Conservation (phyloP, 2,113 vertebrate genomes). For the Toxostoma redivivum region DNA sequence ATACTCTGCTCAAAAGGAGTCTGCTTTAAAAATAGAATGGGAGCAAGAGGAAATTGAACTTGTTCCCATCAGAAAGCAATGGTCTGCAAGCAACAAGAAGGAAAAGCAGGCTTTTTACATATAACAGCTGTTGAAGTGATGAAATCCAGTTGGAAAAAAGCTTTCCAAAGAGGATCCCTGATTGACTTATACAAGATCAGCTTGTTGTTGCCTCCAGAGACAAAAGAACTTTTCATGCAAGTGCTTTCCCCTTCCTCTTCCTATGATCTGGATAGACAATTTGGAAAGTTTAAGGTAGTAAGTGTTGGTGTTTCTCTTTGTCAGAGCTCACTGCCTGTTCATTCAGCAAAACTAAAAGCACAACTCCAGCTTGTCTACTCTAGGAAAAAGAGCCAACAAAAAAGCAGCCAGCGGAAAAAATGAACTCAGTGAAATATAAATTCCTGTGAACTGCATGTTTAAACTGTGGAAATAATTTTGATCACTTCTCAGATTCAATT, state of each 20-base stretch:
- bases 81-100: constrained; percentile 41
- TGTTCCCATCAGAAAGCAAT: constrained; percentile 16
- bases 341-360: neutral
- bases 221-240: neutral
- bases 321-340: neutral
- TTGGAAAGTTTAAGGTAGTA: constrained; percentile 17
- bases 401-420: neutral
- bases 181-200: neutral
- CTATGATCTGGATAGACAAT: neutral
- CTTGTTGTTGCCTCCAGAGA: neutral
- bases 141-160: constrained; percentile 10
- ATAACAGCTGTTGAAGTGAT: neutral
- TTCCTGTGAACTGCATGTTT: neutral
- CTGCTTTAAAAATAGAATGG: constrained; percentile 48
- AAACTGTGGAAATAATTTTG: neutral
- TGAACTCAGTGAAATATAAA: neutral
- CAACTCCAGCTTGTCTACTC: neutral
- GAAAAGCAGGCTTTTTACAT: constrained; percentile 13
- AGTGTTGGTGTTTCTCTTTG: neutral
- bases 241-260: constrained; percentile 21
- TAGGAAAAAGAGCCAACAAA: neutral
- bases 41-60: constrained; percentile 31
- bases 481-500: neutral
- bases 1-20: neutral
- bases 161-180: constrained; percentile 18